phyloP scores from a whole-genome alignment of 1,140 invertebrate species.

The Neodiprion virginianus region DNA sequence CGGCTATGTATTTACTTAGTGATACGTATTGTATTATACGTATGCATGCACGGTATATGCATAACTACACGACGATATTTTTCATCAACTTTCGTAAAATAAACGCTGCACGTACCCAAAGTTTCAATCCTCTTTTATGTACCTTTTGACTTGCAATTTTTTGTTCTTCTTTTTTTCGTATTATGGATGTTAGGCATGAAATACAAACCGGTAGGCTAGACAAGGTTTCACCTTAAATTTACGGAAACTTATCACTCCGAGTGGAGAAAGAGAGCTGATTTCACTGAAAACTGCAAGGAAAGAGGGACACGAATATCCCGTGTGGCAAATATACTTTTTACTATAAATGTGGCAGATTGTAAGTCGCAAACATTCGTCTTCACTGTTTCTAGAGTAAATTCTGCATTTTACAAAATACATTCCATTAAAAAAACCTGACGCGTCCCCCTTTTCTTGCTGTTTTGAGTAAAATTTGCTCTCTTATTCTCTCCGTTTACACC shows the following conservation, averaged over 20 bases:
- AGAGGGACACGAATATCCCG: background rate
- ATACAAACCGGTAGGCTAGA: background rate
- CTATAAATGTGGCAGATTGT: too few species aligned
- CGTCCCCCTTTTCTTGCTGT: too few species aligned
- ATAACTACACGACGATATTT: background rate
- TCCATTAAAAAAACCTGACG: too few species aligned
- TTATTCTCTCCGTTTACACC: background rate
- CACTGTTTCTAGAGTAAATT: too few species aligned
- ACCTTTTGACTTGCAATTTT: background rate
- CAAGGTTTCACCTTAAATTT: background rate
- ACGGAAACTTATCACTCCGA: background rate
- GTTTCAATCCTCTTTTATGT: background rate
- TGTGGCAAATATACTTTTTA: background rate
- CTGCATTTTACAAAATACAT: too few species aligned
- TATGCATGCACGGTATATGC: too few species aligned
- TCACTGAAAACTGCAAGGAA: background rate
- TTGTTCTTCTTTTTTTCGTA: background rate
- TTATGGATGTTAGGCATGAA: background rate
- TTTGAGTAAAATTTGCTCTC: background rate
- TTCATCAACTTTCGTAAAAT: constrained; percentile 1
- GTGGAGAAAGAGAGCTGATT: background rate
- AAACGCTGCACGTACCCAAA: background rate
- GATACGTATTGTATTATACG: background rate
- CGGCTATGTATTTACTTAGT: background rate
- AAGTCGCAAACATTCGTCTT: too few species aligned